Conservation (phyloP, 2,888 invertebrate genomes). For the Amphipyra tragopoginis region DNA sequence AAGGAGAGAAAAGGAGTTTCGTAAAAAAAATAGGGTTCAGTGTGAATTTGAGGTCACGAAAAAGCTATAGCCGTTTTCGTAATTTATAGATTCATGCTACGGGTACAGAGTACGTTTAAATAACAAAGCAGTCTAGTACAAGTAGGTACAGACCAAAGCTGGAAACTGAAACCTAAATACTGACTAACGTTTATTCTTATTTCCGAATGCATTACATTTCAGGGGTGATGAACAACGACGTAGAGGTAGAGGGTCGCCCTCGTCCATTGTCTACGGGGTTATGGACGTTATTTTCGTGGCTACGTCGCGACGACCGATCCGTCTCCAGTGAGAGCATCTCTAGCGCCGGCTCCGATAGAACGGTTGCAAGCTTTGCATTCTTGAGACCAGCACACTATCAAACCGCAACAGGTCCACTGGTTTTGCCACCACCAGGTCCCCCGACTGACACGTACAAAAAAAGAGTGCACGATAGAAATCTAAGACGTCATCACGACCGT, state of each 20-base stretch:
- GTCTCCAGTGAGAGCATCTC: constrained; percentile 89
- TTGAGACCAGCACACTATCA: constrained; percentile 89
- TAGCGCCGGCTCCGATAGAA: constrained; percentile 93
- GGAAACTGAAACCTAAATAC: not conserved
- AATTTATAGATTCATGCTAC: too few species aligned
- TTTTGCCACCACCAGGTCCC: constrained; percentile 87
- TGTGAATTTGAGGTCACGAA: too few species aligned
- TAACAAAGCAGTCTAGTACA: not conserved
- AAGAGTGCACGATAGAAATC: constrained; percentile 90
- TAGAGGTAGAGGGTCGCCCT: constrained; percentile 75
- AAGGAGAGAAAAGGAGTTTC: too few species aligned
- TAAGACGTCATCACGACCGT: constrained; percentile 89
- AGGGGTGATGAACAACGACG: constrained; percentile 83
- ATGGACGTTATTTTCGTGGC: constrained; percentile 93
- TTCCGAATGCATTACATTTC: constrained; percentile 53
- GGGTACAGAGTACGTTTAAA: too few species aligned
- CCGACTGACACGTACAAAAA: constrained; percentile 91
- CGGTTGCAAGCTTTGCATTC: constrained; percentile 93
- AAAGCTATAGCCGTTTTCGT: too few species aligned
- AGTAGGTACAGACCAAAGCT: too few species aligned
- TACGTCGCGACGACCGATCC: constrained; percentile 90
- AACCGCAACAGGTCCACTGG: constrained; percentile 74
- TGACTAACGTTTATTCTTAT: constrained; percentile 1
- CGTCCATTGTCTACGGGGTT: constrained; percentile 86
- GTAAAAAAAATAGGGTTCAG: too few species aligned